Conservation (phyloP, 37 sponge, comb jelly and placozoan genomes). For the Lycopodina hypogea region DNA sequence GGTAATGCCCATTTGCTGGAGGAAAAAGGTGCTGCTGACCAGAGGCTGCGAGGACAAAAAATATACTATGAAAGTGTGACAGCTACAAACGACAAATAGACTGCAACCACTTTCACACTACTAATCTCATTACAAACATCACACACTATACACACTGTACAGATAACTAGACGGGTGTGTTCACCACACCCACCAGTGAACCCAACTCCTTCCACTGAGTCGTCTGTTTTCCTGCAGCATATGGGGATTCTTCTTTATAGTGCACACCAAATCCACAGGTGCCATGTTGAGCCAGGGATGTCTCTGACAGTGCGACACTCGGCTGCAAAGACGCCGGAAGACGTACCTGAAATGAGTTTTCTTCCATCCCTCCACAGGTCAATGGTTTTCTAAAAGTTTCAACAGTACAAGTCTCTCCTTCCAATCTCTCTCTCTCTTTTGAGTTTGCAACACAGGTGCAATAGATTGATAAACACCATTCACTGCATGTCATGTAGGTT, state of each 20-base stretch:
- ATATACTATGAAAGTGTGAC: too few relatives aligned
- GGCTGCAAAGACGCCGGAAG: too few relatives aligned
- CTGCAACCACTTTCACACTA: too few relatives aligned
- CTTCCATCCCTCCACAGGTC: too few relatives aligned
- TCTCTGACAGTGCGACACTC: too few relatives aligned
- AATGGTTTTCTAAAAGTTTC: too few relatives aligned
- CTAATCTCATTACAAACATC: too few relatives aligned
- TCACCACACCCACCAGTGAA: neutral
- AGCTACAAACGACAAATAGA: too few relatives aligned
- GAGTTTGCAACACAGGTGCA: neutral
- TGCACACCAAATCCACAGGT: neutral
- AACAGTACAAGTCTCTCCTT: too few relatives aligned
- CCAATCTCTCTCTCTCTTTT: neutral
- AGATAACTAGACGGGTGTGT: neutral
- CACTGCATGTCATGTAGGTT: constrained; percentile 6
- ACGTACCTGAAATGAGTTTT: too few relatives aligned
- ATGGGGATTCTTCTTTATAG: neutral
- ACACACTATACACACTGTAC: neutral
- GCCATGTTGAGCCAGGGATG: too few relatives aligned
- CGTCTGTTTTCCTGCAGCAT: too few relatives aligned
- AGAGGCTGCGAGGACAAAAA: neutral
- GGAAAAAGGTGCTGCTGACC: neutral
- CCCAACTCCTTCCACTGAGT: constrained; percentile 1
- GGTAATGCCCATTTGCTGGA: neutral
- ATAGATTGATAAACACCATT: neutral